These are phyloP conservation scores for Cyclophora albipunctata DNA, from an alignment of 2,888 invertebrate species.

Conservation along the genomic window DNA sequence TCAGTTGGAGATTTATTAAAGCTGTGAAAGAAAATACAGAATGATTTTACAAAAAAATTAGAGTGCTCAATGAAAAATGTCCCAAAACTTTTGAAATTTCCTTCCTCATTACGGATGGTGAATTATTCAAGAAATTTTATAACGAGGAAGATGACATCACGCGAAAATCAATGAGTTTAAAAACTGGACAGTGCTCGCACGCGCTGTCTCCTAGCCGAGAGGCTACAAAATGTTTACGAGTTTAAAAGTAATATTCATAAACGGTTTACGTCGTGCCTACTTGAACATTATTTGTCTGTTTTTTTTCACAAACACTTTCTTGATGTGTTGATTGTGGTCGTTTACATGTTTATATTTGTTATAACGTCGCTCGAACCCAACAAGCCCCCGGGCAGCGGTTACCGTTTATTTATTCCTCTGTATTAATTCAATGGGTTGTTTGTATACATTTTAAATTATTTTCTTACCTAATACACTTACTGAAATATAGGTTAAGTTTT, in stretches of 20 bases:
- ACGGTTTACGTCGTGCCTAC: background rate
- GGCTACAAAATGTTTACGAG: background rate
- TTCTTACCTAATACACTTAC: constrained; percentile 1
- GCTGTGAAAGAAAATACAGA: constrained; percentile 10
- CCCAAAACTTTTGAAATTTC: constrained; percentile 26
- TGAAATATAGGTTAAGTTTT: background rate
- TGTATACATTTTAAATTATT: constrained; percentile 11
- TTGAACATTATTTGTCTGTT: background rate
- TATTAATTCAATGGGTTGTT: constrained; percentile 26
- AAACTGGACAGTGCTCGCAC: constrained; percentile 22
- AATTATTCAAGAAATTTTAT: constrained; percentile 44
- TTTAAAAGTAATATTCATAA: background rate
- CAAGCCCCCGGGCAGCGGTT: constrained; percentile 24
- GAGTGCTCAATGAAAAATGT: constrained; percentile 16
- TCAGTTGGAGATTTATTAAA: constrained; percentile 12
- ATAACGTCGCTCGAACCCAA: constrained; percentile 23
- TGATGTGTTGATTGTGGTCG: constrained; percentile 21
- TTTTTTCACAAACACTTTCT: background rate
- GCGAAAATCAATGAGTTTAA: constrained; percentile 46
- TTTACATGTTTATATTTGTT: constrained; percentile 22
- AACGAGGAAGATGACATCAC: constrained; percentile 36
- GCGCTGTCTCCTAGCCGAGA: background rate
- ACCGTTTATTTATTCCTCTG: constrained; percentile 32
- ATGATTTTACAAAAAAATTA: constrained; percentile 12
- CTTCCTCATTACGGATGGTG: constrained; percentile 31